phyloP scores from a whole-genome alignment of 2,797 vertebrate species.

The Scyliorhinus canicula region DNA sequence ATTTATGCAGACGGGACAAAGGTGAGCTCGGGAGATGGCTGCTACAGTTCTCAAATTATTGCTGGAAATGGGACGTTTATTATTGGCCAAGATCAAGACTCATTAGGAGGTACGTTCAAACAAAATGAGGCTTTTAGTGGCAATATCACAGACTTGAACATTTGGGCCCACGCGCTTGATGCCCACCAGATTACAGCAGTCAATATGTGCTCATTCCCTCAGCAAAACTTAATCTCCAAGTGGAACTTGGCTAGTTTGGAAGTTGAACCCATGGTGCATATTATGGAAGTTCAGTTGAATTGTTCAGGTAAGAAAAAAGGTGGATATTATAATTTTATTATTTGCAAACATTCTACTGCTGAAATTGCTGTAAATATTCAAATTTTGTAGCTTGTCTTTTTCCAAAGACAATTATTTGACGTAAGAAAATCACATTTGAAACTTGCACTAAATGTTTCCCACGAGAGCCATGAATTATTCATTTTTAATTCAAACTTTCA shows the following conservation, averaged over 20 bases:
- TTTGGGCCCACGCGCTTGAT: conserved; percentile 65
- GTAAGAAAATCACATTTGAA: neutral
- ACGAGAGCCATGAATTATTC: neutral
- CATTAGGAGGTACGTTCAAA: conserved; percentile 76
- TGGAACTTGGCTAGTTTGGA: conserved; percentile 59
- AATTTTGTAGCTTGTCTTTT: neutral
- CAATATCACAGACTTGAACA: conserved; percentile 72
- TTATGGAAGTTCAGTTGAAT: conserved; percentile 52
- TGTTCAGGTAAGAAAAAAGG: conserved; percentile 54
- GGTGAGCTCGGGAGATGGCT: conserved; percentile 55
- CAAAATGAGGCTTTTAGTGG: conserved; percentile 77
- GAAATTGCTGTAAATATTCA: neutral
- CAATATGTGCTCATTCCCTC: conserved; percentile 52
- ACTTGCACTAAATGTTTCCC: too few relatives aligned
- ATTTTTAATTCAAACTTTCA: neutral
- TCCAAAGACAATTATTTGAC: neutral
- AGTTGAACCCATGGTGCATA: conserved; percentile 52
- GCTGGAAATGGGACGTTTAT: conserved; percentile 68
- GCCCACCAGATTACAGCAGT: conserved; percentile 57
- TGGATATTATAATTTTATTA: neutral
- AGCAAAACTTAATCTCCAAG: conserved; percentile 56
- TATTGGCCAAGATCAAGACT: conserved; percentile 86
- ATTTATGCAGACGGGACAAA: conserved; percentile 68
- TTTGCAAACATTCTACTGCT: neutral
- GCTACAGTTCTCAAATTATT: conserved; percentile 57